These are phyloP conservation scores for Piliocolobus tephrosceles DNA, from an alignment of 2,113 vertebrate species.

Conservation along the genomic window DNA sequence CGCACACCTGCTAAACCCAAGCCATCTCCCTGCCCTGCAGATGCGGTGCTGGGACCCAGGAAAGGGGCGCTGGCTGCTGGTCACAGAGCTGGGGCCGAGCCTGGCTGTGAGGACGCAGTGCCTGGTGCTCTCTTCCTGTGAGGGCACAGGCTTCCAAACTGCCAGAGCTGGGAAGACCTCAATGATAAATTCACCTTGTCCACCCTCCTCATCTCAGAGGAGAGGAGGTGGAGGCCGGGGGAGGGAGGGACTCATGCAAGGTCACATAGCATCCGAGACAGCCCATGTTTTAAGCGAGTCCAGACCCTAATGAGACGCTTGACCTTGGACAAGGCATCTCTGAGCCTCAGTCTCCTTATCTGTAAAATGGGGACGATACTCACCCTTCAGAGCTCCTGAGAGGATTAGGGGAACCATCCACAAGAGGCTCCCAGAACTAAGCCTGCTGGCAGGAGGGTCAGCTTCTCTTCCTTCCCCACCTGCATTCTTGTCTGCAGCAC, in stretches of 20 bases:
- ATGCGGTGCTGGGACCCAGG: not conserved
- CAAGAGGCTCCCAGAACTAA: not conserved
- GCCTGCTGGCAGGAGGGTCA: not conserved
- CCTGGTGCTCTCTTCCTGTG: not conserved
- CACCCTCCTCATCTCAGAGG: not conserved
- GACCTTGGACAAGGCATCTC: not conserved
- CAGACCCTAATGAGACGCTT: not conserved
- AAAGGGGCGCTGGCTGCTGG: too few relatives aligned
- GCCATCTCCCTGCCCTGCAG: not conserved
- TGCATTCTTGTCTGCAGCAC: not conserved
- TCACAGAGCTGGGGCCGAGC: not conserved
- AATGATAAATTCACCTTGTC: not conserved
- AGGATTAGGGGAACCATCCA: too few relatives aligned
- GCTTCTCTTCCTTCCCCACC: too few relatives aligned
- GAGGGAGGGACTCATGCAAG: not conserved
- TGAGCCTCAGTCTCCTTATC: not conserved
- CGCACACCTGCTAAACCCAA: not conserved
- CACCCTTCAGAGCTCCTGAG: not conserved
- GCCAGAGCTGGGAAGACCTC: not conserved
- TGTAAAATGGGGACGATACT: not conserved
- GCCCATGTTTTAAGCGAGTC: not conserved
- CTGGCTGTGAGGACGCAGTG: accelerated
- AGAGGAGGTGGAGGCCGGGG: accelerated
- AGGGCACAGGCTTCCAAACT: not conserved
- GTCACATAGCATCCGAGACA: not conserved